Percentiles rank a stretch among this genome's conserved stretches.
These are phyloP conservation scores for Chirona hameri DNA, from an alignment of 2,888 invertebrate species.

Conservation along the genomic window DNA sequence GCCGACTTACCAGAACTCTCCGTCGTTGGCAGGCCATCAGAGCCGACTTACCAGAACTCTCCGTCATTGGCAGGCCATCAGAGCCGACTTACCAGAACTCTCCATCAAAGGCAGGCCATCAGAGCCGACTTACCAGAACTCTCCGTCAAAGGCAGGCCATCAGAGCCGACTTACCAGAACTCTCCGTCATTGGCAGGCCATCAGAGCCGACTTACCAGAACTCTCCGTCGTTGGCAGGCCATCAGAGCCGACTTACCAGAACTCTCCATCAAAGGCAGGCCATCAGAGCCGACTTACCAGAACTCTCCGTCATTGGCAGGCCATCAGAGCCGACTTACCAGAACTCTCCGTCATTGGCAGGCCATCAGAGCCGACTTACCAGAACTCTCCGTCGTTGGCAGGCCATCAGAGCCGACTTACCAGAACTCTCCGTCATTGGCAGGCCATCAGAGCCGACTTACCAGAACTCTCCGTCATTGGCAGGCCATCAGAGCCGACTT, in stretches of 20 bases:
- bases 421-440: slow-evolving; percentile 62
- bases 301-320: slow-evolving; percentile 62
- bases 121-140: slow-evolving; percentile 55
- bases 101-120: too few relatives aligned
- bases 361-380: slow-evolving; percentile 50
- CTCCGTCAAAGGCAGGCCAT: too few relatives aligned
- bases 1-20: slow-evolving; percentile 57
- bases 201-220: slow-evolving; percentile 54
- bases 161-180: slow-evolving; percentile 54
- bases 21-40: too few relatives aligned
- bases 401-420: slow-evolving; percentile 48
- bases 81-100: slow-evolving; percentile 56
- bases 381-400: slow-evolving; percentile 61
- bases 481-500: slow-evolving; percentile 41
- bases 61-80: too few relatives aligned
- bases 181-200: slow-evolving; percentile 61
- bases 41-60: slow-evolving; percentile 56
- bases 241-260: slow-evolving; percentile 53
- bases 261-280: slow-evolving; percentile 63
- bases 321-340: slow-evolving; percentile 52
- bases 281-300: slow-evolving; percentile 52
- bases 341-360: slow-evolving; percentile 61
- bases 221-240: slow-evolving; percentile 60
- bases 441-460: slow-evolving; percentile 45
- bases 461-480: slow-evolving; percentile 62